These are phyloP conservation scores for Norana najaformis DNA, from an alignment of 2,888 invertebrate species.

Conservation along the genomic window DNA sequence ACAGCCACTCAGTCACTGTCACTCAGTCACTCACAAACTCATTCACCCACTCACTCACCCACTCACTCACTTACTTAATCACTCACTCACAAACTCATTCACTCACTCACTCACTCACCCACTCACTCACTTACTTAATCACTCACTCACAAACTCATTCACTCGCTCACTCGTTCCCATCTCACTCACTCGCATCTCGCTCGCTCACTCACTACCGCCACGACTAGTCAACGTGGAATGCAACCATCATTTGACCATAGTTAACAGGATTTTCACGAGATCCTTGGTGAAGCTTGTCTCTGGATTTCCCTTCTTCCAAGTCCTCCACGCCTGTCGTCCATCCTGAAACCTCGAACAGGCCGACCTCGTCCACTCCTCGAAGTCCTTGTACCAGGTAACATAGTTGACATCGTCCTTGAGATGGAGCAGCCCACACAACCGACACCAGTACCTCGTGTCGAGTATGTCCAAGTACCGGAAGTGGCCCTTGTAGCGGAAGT, in stretches of 20 bases:
- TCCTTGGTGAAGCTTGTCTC: background rate
- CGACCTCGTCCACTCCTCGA: background rate
- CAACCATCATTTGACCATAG: background rate
- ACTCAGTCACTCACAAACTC: no score
- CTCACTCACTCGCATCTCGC: no score
- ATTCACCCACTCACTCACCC: no score
- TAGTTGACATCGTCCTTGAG: constrained; percentile 8
- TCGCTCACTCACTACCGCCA: no score
- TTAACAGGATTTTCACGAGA: background rate
- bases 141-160: no score
- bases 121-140: no score
- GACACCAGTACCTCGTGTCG: constrained; percentile 1
- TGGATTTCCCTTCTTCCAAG: background rate
- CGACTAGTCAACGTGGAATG: background rate
- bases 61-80: no score
- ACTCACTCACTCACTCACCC: no score
- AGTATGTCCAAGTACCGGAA: background rate
- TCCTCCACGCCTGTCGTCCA: background rate
- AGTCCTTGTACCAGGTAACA: constrained; percentile 6
- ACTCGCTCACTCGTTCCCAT: no score
- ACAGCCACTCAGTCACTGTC: no score
- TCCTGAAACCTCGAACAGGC: background rate
- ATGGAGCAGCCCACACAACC: background rate
- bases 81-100: no score
- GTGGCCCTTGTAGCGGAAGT: constrained; percentile 19